These are phyloP conservation scores for Neodiprion lecontei DNA, from an alignment of 1,140 invertebrate species.

Conservation along the genomic window DNA sequence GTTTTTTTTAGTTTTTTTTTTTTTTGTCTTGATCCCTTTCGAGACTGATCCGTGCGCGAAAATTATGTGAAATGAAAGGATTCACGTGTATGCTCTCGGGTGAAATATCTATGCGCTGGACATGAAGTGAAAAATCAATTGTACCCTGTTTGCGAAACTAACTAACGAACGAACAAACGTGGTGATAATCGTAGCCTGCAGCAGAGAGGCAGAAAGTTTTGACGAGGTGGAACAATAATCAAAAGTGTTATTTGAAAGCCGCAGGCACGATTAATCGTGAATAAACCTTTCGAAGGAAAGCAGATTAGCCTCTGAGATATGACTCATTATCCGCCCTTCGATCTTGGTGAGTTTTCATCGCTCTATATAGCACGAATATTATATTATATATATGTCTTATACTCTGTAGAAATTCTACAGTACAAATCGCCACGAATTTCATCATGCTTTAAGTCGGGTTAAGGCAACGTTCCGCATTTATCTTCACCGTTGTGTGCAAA, in stretches of 20 bases:
- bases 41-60: too few relatives aligned
- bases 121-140: too few relatives aligned
- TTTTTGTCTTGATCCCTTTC: too few relatives aligned
- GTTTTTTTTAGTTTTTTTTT: too few relatives aligned
- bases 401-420: background rate
- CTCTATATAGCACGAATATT: background rate
- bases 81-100: too few relatives aligned
- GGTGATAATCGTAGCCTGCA: too few relatives aligned
- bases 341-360: background rate
- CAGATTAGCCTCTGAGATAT: slow-evolving; percentile 2
- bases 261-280: background rate
- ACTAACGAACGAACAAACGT: too few relatives aligned
- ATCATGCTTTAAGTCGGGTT: background rate
- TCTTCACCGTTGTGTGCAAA: too few relatives aligned
- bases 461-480: too few relatives aligned
- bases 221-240: background rate
- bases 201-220: background rate
- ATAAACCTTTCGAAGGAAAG: background rate
- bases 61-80: too few relatives aligned
- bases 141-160: too few relatives aligned
- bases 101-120: too few relatives aligned
- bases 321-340: background rate
- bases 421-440: background rate
- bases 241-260: background rate
- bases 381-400: background rate